Base-by-base conservation (phyloP, 2,888 invertebrate genomes). In the Drosophila pseudotakahashii region DNA sequence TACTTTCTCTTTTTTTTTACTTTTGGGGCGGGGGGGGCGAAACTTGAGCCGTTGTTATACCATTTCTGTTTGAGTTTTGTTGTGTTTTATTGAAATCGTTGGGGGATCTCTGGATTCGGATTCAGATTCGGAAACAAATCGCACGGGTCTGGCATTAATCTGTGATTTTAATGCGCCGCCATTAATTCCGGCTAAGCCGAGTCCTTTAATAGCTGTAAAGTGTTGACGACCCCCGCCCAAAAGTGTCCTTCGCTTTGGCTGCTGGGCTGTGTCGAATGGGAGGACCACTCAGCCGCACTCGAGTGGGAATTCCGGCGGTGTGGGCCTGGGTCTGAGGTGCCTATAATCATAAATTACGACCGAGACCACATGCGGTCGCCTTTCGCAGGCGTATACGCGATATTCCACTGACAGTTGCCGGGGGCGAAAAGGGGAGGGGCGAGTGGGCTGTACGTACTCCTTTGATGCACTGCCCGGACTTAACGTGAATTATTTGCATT, bases 401-500 rank as follows among this genome's bases (percentile, higher is more conserved):
- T 50, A 52, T 67, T 57, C 52, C 66, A 51, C 36, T 69, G 70
- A 59, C 63, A 50, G 60, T 30, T 10, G 37, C 7, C 51, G 26
- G 26, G 44, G 9, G 26, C 3, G 9, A 26, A 26, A 26, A n/a
- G n/a, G 6, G 26, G 26, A 2, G 0, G 26, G 26, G 34, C 36
- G 3, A 36, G 55, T 37, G 39, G 44, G 34, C 9, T 9, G 23
- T 13, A 19, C 67, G 23, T 13, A 19, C 67, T 61, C 70, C 77
- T 77, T 77, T 81, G 85, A 77, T 73, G 71, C 66, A 80, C 53
- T 73, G 51, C 44, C 23, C 42, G 69, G 76, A 63, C 63, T 77
- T 79, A 82, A 73, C 59, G 69, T 88, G 86, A 88, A 72, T 88
- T 88, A 84, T 88, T 85, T 88, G 83, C 74, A 75, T 68, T 72